Base-by-base conservation (phyloP, 2,797 vertebrate species). In the Pseudopleuronectes americanus region DNA sequence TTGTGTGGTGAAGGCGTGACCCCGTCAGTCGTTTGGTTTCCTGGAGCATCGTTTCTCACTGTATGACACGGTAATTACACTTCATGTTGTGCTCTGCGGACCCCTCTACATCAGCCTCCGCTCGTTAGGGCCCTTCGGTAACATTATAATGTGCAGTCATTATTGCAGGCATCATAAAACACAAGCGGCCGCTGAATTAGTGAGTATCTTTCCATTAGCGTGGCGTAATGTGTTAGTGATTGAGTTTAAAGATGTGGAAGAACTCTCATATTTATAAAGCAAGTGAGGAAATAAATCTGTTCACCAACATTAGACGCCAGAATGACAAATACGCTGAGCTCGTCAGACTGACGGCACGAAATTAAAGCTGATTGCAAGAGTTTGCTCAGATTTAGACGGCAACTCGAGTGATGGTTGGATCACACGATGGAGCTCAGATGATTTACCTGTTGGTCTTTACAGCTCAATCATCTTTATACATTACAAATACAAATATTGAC, bases 131-230 rank as follows among this genome's bases (percentile, higher is more conserved):
- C 74, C 67, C 84, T 86, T 89, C 76, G 78, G 81, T 86, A 74
- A 79, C 84, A 64, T 86, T 87, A 74, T 81, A 82, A 89, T 82
- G 78, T 77, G 69, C 81, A 84, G 81, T 77, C 84, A 87, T 90
- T 88, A 90, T 79, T 74, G 84, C 76, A 83, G 75, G 87, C 84
- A 79, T 86, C 86, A 86, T 91, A 88, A 91, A 91, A 82, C 88
- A 88, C 67, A 64, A 64, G 76, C 61, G 14, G 64, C 49, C 84
- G 79, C 87, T 88, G 83, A 88, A 90, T 85, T 75, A 84, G 74
- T 19, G 21, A 70, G 84, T 43, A 63, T 45, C 83, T 85, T 88
- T 68, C 76, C 90, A 92, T 92, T 87, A 90, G 75, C 76, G 51
- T 59, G 68, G 63, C 80, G 57, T 64, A 80, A 89, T 90, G 85